These are phyloP conservation scores for Pan troglodytes DNA, from an alignment of 2,113 vertebrate genomes.

Conservation along the genomic window NHGRI_mPanTro3-v2.1_pri NC_072417.2:66162001-66162500, in stretches of 20 bases:
- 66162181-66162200: constrained; percentile 25
- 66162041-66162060: background rate
- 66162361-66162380: background rate
- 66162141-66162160: background rate
- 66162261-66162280: background rate
- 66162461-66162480: constrained; percentile 54
- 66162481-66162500: constrained; percentile 31
- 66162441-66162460: constrained; percentile 5
- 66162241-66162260: background rate
- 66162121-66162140: constrained; percentile 61
- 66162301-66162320: constrained; percentile 50
- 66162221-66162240: background rate
- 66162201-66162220: background rate
- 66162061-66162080: background rate
- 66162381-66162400: background rate
- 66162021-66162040: background rate
- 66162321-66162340: constrained; percentile 49
- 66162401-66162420: background rate
- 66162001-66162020: background rate
- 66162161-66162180: background rate
- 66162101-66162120: background rate
- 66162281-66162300: constrained; percentile 10
- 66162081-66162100: background rate
- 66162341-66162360: background rate
- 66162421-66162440: background rate